A percentile compares a stretch with the other conserved stretches of the same genome.
These are phyloP conservation scores for Bombylius discolor DNA, from an alignment of 2,888 invertebrate genomes.

Conservation along the genomic window DNA sequence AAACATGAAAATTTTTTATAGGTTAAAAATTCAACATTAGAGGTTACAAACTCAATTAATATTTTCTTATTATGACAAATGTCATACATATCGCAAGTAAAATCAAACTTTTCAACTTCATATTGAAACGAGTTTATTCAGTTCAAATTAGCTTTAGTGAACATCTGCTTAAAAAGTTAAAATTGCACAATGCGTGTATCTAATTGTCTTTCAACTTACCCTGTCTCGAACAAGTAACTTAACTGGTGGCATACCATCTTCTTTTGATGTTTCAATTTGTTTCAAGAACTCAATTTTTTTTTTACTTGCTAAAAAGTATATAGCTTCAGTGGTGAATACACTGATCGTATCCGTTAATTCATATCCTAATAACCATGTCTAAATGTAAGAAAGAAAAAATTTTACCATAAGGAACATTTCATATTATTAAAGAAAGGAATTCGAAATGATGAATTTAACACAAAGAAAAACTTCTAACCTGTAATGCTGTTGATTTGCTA, in stretches of 20 bases:
- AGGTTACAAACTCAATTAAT: neutral
- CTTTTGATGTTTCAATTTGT: conserved; percentile 73
- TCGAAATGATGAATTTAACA: neutral
- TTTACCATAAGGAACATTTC: too few species aligned
- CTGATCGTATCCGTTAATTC: conserved; percentile 93
- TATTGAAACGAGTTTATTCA: too few species aligned
- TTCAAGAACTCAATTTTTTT: conserved; percentile 95
- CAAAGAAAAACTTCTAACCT: conserved; percentile 42
- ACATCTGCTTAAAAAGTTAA: too few species aligned
- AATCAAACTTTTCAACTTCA: neutral
- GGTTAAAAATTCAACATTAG: neutral
- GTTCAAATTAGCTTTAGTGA: too few species aligned
- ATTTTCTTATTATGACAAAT: too few species aligned
- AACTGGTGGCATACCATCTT: conserved; percentile 72
- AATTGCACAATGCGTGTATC: too few species aligned
- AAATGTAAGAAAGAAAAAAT: conserved; percentile 9
- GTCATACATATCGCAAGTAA: neutral
- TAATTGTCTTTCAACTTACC: conserved; percentile 41
- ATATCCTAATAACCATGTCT: conserved; percentile 95
- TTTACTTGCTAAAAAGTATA: conserved; percentile 88
- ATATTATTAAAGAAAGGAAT: neutral
- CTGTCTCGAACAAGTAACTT: conserved; percentile 82
- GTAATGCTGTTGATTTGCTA: conserved; percentile 90
- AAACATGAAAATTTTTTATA: neutral
- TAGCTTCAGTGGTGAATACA: conserved; percentile 71